Base-by-base conservation (phyloP, 1,140 invertebrate genomes). In the Conus betulinus region DNA sequence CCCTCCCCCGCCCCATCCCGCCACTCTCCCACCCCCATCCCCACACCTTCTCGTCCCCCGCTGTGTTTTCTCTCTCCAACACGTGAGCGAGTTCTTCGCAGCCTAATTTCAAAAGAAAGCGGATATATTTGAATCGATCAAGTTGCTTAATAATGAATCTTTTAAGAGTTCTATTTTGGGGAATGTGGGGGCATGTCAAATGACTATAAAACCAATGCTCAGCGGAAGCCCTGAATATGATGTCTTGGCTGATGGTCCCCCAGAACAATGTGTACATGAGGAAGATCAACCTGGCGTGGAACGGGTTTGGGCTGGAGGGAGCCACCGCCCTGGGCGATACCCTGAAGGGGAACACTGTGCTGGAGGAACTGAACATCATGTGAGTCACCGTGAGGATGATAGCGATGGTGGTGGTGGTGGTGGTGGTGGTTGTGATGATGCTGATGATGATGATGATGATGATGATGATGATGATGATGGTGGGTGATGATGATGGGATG, bases 251-350 rank as follows among this genome's bases (percentile, higher is more conserved):
- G n/a, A 92, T 39, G 39, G 39, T 39, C 39, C 39, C 93, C 20
- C 92, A 95, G 94, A 91, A 91, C 53, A 95, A 95, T 92, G 92
- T 93, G 39, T 93, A 90, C 88, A 92, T 95, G 91, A 94, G 94
- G 91, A 93, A 91, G 82, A 90, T 95, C 27, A 93, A 95, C 86
- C 84, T 95, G 51, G 92, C 94, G 13, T 95, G 95, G 95, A 95
- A 95, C 92, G 95, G 95, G 11, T 94, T 95, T 91, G 94, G 94
- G 15, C 84, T 93, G 11, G 94, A 95, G 76, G 95, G 94, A 57
- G 90, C 94, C n/a, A 87, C 93, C 85, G 93, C 93, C 17, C 84
- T 95, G 17, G 93, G 93, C 63, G 94, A 95, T 90, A 93, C 94
- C 53, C 89, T 95, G 15, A 95, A 94, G 88, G 92, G 89, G 55